Conservation (phyloP, 2,888 invertebrate genomes). For the Eristalis pertinax region DNA sequence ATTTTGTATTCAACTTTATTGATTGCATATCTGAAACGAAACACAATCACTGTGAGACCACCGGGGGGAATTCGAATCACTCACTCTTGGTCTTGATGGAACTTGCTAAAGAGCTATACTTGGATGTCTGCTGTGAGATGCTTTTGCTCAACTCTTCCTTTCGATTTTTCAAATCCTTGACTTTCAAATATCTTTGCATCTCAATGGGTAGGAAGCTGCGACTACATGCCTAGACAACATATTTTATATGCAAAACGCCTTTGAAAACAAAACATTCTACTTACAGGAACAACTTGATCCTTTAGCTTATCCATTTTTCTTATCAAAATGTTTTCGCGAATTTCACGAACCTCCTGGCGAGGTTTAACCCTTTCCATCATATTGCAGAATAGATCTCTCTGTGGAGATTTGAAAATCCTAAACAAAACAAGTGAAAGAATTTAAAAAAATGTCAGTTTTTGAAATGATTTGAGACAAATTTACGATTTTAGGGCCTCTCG, state of each 20-base stretch:
- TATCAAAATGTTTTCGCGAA: conserved; percentile 78
- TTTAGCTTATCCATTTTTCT: conserved; percentile 76
- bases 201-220: conserved; percentile 77
- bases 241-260: background rate
- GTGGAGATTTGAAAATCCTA: conserved; percentile 79
- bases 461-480: conserved; percentile 44
- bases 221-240: conserved; percentile 68
- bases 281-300: conserved; percentile 77
- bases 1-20: conserved; percentile 75
- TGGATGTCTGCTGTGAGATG: conserved; percentile 74
- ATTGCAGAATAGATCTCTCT: conserved; percentile 76
- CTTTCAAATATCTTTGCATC: conserved; percentile 77
- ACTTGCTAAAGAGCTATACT: conserved; percentile 75
- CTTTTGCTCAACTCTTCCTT: conserved; percentile 72
- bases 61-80: conserved; percentile 9
- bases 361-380: conserved; percentile 78
- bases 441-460: background rate
- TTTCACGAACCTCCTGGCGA: conserved; percentile 76
- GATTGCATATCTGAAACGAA: conserved; percentile 76
- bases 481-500: conserved; percentile 79
- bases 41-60: background rate
- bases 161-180: conserved; percentile 76
- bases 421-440: background rate
- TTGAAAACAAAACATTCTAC: background rate
- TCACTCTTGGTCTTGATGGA: conserved; percentile 78